These are phyloP conservation scores for Hipparchia semele DNA, from an alignment of 2,888 invertebrate species.

Conservation along the genomic window DNA sequence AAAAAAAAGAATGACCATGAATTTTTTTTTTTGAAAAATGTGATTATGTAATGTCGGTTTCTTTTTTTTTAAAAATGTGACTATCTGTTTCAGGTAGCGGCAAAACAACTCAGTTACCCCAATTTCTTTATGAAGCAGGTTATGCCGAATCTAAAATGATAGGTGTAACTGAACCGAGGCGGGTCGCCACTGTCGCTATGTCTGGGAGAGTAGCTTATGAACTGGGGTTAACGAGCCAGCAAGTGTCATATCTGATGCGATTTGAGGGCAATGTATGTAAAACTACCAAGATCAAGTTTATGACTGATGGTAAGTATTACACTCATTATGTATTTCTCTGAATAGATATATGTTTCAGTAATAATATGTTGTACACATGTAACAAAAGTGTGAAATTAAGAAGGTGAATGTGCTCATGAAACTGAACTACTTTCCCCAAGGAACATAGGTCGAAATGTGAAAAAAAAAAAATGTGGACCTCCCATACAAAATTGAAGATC, in stretches of 20 bases:
- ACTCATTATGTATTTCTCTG: neutral
- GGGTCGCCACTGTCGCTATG: slow-evolving; percentile 99
- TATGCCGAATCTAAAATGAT: slow-evolving; percentile 93
- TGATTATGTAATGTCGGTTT: too few species aligned
- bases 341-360: neutral
- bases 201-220: slow-evolving; percentile 95
- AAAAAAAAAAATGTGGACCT: too few species aligned
- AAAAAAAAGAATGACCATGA: too few species aligned
- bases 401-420: too few species aligned
- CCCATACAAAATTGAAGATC: too few species aligned
- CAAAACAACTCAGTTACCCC: slow-evolving; percentile 99
- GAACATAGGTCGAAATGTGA: too few species aligned
- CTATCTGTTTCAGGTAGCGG: slow-evolving; percentile 85
- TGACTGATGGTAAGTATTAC: slow-evolving; percentile 91
- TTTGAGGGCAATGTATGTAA: slow-evolving; percentile 96
- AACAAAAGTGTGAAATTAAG: too few species aligned
- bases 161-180: slow-evolving; percentile 97
- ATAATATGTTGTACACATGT: too few species aligned
- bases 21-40: too few species aligned
- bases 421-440: too few species aligned
- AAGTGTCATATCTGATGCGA: slow-evolving; percentile 96
- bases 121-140: slow-evolving; percentile 98
- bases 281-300: slow-evolving; percentile 97
- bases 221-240: slow-evolving; percentile 88
- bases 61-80: too few species aligned